Base-by-base conservation (phyloP, 2,888 invertebrate genomes). In the Heliconius sara region DNA sequence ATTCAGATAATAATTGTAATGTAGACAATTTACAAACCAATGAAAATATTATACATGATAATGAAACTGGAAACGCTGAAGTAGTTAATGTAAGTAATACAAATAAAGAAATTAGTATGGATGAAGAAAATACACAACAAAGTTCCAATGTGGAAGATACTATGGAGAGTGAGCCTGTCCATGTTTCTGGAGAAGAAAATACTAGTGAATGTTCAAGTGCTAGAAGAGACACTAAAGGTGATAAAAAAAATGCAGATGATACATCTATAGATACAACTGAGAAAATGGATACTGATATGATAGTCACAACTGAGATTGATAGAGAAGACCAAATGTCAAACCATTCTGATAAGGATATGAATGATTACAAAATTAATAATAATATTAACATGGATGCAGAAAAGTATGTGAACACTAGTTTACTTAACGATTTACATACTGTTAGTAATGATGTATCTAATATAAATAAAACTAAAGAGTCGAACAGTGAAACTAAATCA, bases 1-100 rank as follows among this genome's bases (percentile, higher is more conserved):
- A 22, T 83, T 90, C 91, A 30, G 83, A 84, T n/a, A 83, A 81
- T 81, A 84, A 85, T 57, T 82, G 52, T 76, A 81, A 27, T 80
- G 73, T 57, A 79, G 43, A 74, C 57, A 81, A 60, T 57, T 43
- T 57, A 57, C 60, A 67, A 73, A 27, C 34, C 0, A 63, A 25
- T 30, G 13, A 72, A 47, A 74, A 73, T 60, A 72, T 76, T 30
- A 47, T 39, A 47, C 75, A 67, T 60, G 75, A 71, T 52, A 63
- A 68, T 70, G 30, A 34, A 60, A 13, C 43, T 57, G 10, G 10
- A 71, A 75, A 72, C 25, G 27, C 30, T 65, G 67, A 39, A 39
- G 10, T 27, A 19, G 67, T 47, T 16, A 60, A 80, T 52, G 5
- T 9, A 3, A 71, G 65, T 63, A 22, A 19, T 47, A 73, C 43